Evolutionary conservation across 2,888 invertebrate genomes (phyloP).

Genomic region (Bhutanitis thaidina): DNA sequence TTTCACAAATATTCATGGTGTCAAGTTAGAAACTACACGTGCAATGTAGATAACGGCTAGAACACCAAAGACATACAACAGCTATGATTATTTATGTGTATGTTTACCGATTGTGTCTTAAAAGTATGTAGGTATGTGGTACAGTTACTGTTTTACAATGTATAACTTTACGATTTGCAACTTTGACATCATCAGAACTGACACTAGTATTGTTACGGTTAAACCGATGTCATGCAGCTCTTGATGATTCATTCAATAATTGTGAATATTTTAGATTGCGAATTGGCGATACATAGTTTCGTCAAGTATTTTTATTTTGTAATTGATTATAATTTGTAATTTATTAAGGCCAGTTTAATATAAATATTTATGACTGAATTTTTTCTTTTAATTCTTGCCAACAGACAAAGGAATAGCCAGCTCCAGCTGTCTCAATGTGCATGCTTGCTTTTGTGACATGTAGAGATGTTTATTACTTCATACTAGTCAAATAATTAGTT

Average conservation of each 20-base stretch:
- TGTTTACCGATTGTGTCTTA: conserved; percentile 37
- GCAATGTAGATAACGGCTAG: conserved; percentile 63
- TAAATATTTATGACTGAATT: conserved; percentile 52
- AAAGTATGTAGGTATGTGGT: conserved; percentile 31
- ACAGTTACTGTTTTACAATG: conserved; percentile 34
- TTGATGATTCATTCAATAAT: conserved; percentile 9
- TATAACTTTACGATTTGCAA: conserved; percentile 15
- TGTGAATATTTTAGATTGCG: conserved; percentile 20
- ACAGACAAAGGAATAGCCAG: not conserved
- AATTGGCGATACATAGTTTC: conserved; percentile 32
- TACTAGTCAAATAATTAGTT: too few relatives aligned
- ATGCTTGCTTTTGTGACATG: too few relatives aligned
- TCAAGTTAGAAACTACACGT: conserved; percentile 35
- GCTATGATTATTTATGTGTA: conserved; percentile 40
- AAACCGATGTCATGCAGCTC: conserved; percentile 38
- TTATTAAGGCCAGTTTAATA: conserved; percentile 68
- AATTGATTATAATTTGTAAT: conserved; percentile 47
- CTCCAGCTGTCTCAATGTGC: too few relatives aligned
- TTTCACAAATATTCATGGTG: conserved; percentile 25
- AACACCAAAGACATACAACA: conserved; percentile 70
- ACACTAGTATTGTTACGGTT: conserved; percentile 37
- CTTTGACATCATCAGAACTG: conserved; percentile 9
- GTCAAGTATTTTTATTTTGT: conserved; percentile 42
- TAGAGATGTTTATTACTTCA: too few relatives aligned
- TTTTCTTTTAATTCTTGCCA: conserved; percentile 27